Evolutionary conservation across 2,888 invertebrate genomes (phyloP), one percentile per base, ranked within the genome.

Genomic region (Cordilura impudica): DNA sequence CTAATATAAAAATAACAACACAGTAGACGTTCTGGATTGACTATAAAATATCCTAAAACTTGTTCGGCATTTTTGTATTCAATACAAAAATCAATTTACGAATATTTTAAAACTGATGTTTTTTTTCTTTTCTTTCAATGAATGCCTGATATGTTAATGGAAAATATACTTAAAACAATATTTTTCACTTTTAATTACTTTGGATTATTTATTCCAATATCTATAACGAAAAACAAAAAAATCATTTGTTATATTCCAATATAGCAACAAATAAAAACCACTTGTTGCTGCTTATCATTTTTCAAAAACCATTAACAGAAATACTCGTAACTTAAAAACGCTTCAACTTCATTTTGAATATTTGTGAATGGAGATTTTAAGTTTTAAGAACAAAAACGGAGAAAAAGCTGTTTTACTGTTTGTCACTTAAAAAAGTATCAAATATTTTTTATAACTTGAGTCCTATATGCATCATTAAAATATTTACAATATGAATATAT

Each of bases 301-400:
- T 56, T 18, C 18, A 66, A 65, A 29, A 26, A 18, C 12, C 45
- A 77, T 65, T 70, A 49, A 70, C 73, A 66, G 65, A 80, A 80
- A 73, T 69, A 76, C n/a, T n/a, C n/a, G n/a, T n/a, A n/a, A 73
- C 69, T 67, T 73, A 73, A 63, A 69, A 61, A 56, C 14, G 23
- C 67, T 43, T 72, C 39, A 72, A 72, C 61, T 23, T 49, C 54
- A 16, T 54, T 56, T 51, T 21, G 43, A 23, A 53, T 39, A 35
- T 54, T 54, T 16, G 0, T 10, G 10, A 10, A 39, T 39, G 3
- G 35, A 39, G 4, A 35, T 19, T 47, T 29, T 18, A 5, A 29
- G 1, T 26, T 12, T 47, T 49, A 12, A 29, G 19, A 51, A 61
- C 10, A 39, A 26, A 14, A 26, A 58, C 23, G 63, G 45, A 0